Evolutionary conservation across 2,888 invertebrate genomes (phyloP).

Genomic region (Agrilus cyanescens): DNA sequence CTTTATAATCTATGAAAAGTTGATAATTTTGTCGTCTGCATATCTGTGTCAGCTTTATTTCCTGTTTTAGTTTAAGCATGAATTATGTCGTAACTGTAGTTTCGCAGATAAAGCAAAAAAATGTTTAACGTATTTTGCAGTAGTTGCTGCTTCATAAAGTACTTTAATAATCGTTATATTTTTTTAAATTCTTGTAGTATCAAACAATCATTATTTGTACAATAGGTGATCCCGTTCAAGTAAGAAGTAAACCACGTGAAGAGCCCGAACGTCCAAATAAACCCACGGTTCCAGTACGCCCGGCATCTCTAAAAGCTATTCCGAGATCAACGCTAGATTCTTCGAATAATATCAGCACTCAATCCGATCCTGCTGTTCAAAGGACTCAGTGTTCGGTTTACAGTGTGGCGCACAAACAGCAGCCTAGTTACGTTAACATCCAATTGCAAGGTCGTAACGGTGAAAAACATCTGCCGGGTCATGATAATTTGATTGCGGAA

Average conservation of each 20-base stretch:
- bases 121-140: no score
- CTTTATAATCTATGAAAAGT: no score
- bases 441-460: slow-evolving; percentile 17
- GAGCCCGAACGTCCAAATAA: slow-evolving; percentile 43
- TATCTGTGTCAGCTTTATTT: no score
- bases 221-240: slow-evolving; percentile 35
- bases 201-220: slow-evolving; percentile 9
- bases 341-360: slow-evolving; percentile 24
- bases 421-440: slow-evolving; percentile 43
- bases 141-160: no score
- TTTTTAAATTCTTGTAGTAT: no score
- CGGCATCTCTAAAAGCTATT: slow-evolving; percentile 46
- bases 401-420: slow-evolving; percentile 58
- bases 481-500: slow-evolving; percentile 33
- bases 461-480: slow-evolving; percentile 28
- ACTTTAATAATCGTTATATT: no score
- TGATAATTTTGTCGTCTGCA: no score
- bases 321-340: slow-evolving; percentile 40
- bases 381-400: slow-evolving; percentile 52
- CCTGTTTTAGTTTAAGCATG: no score
- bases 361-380: slow-evolving; percentile 41
- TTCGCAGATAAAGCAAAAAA: no score
- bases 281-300: slow-evolving; percentile 72
- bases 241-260: slow-evolving; percentile 35
- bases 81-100: no score